Evolutionary conservation across 2,888 invertebrate species (phyloP), one percentile per base, ranked within the genome.

Genomic region (Ichneumon xanthorius): DNA sequence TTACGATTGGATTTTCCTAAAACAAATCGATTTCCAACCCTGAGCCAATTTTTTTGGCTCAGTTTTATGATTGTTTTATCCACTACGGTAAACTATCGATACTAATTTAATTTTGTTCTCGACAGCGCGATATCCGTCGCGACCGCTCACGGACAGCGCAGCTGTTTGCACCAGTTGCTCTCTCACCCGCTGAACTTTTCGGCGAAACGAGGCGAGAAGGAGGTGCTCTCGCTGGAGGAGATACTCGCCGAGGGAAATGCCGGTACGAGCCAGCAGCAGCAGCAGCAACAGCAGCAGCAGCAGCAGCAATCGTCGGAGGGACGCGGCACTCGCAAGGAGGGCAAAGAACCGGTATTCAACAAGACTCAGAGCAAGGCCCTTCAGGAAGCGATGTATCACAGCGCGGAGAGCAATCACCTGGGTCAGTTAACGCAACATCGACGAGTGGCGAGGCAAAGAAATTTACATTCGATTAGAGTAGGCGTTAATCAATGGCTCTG

Each of bases 321-420:
- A 91, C 90, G 92, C 93, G 91, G 89, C 50, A 88, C 90, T 83
- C 91, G 90, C 61, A 89, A 91, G 68, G 93, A 93, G 77, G 91
- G 90, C 16, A 92, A 94, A 61, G 94, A 94, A 81, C 92, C 93
- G 65, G 93, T 92, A 19, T 93, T 97, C 91, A 97, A 96, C 89
- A 98, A 98, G 94, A 95, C 96, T 48, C 98, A 98, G 94, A 96
- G 97, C 88, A 96, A 98, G 89, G 96, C 97, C 63, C 95, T 98
- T 82, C 98, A 98, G 92, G 98, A 98, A 94, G 98, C 98, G 30
- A 97, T 99, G 97, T 99, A 98, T 92, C 98, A 98, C 92, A 98
- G 98, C 85, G 97, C 98, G 0, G 98, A 98, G 94, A 98, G 97
- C 92, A 98, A 98, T 91, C 97, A 98, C 93, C 95, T 98, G 89